Evolutionary conservation across 1,140 invertebrate genomes (phyloP), one percentile per base, ranked within the genome.

Genomic region (Eulimnadia texana): DNA sequence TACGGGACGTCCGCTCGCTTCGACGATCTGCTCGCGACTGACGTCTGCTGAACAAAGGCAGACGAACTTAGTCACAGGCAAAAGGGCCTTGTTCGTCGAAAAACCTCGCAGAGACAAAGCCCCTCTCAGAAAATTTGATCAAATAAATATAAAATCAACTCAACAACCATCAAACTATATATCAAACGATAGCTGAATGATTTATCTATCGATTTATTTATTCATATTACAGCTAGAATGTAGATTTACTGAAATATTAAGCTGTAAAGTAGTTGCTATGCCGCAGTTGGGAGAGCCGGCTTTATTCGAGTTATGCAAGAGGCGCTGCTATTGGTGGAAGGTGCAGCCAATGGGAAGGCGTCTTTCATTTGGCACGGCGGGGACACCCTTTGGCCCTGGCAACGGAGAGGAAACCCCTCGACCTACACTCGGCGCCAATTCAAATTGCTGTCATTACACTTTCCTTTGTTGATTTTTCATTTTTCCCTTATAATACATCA

Each of bases 1-100:
- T 16, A 42, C 33, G 33, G 33, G 33, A 42, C 33, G 29, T 27
- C 55, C 19, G 11, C 9, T 33, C 22, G 28, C 27, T 28, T 9
- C 20, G 55, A 33, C 13, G 55, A 27, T 33, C 28, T 23, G 16
- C 27, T 33, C 27, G 55, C 55, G 33, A 57, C 55, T 57, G 28
- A 57, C 33, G 33, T 42, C 16, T 16, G 28, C 0, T 19, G 55
- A 57, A 57, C 55, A 57, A 57, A 57, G 55, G 27, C 55, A 57
- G 55, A 57, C 55, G 55, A 57, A 28, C 25, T 57, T 16, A 42
- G 33, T 6, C 33, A 42, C 33, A 42, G 6, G 33, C 6, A 42
- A 42, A n/a, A n/a, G n/a, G n/a, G n/a, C 33, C 6, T 42, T 42
- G 33, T 42, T 42, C 33, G 33, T 9, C 33, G 6, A 16, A 42